Percentiles rank a stretch among this genome's conserved stretches.
Conservation (phyloP, 2,888 invertebrate genomes). For the Uropetala carovei region DNA sequence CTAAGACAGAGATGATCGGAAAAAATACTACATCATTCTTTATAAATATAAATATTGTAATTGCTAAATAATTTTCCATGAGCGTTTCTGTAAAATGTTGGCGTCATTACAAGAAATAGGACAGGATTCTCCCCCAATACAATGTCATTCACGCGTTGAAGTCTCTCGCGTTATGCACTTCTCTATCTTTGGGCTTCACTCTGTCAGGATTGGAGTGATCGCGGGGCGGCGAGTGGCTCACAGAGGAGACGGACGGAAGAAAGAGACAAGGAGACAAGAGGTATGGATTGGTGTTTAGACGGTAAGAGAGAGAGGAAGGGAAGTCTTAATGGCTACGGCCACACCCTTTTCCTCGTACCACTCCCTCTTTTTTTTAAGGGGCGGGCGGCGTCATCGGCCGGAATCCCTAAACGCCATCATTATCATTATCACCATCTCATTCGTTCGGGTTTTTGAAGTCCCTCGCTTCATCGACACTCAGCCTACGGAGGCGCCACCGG, state of each 20-base stretch:
- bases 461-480: slow-evolving; percentile 13
- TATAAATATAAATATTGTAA: too few relatives aligned
- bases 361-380: neutral
- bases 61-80: too few relatives aligned
- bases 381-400: slow-evolving; percentile 13
- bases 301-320: neutral
- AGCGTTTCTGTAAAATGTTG: too few relatives aligned
- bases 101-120: too few relatives aligned
- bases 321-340: neutral
- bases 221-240: neutral
- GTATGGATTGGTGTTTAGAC: neutral
- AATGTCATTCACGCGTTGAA: neutral
- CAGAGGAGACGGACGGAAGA: neutral
- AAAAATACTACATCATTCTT: too few relatives aligned
- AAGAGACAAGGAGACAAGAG: neutral
- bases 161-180: neutral
- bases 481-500: slow-evolving; percentile 44
- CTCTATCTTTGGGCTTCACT: neutral
- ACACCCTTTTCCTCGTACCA: neutral
- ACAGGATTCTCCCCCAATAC: neutral
- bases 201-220: neutral
- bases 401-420: slow-evolving; percentile 43
- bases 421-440: slow-evolving; percentile 45
- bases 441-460: slow-evolving; percentile 7
- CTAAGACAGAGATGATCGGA: too few relatives aligned